These are phyloP conservation scores for Sesamia nonagrioides DNA, from an alignment of 1,140 invertebrate species.

Conservation along the genomic window DNA sequence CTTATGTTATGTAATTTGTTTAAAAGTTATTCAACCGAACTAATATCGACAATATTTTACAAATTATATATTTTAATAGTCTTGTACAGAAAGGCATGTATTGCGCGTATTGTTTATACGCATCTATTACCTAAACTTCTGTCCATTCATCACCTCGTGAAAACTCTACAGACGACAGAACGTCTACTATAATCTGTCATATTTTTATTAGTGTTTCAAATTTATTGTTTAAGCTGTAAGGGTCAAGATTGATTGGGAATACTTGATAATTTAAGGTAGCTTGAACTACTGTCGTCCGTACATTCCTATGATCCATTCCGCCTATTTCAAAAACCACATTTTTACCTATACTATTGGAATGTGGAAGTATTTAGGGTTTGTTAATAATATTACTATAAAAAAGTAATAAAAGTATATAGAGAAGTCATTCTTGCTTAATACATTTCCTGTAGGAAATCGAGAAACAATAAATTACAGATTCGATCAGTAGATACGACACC, in stretches of 20 bases:
- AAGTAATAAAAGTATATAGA: background rate
- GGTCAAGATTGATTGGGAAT: no score
- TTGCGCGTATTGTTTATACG: background rate
- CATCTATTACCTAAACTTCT: no score
- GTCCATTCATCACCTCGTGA: no score
- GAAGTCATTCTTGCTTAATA: background rate
- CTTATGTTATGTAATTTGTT: constrained; percentile 6
- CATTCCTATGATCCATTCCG: no score
- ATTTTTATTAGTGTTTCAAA: no score
- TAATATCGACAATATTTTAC: background rate
- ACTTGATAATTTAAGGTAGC: no score
- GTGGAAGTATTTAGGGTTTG: no score
- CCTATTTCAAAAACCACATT: no score
- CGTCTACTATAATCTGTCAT: no score
- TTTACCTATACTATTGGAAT: background rate
- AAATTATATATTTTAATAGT: background rate
- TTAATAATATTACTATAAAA: background rate
- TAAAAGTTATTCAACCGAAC: background rate
- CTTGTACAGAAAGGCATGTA: background rate
- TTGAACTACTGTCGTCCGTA: no score
- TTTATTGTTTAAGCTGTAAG: no score
- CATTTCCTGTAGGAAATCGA: background rate
- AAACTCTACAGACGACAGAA: background rate
- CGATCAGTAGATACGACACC: background rate
- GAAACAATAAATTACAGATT: background rate